Conservation (phyloP, 1,140 invertebrate genomes). For the Philopotamus ludificatus region DNA sequence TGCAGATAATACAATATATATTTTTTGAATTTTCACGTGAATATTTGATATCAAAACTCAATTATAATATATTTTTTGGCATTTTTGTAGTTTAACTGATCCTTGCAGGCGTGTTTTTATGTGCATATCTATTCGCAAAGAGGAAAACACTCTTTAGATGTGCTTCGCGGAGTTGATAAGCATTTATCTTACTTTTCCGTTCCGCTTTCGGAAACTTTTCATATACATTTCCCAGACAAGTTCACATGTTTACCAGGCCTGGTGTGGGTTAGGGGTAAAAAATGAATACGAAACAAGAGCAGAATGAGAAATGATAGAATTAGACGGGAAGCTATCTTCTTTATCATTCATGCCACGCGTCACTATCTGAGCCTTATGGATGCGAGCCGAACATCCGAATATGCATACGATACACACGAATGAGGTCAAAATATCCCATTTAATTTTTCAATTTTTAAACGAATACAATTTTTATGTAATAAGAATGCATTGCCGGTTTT, state of each 20-base stretch:
- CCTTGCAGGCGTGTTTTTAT: slow-evolving; percentile 18
- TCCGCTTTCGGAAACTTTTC: slow-evolving; percentile 30
- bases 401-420: too few species aligned
- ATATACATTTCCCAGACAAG: slow-evolving; percentile 26
- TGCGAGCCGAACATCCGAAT: not conserved
- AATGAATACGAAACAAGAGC: slow-evolving; percentile 34
- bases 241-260: slow-evolving; percentile 31
- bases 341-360: slow-evolving; percentile 34
- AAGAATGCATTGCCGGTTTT: too few species aligned
- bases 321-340: slow-evolving; percentile 33
- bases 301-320: slow-evolving; percentile 37
- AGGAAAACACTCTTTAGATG: slow-evolving; percentile 19
- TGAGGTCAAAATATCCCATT: too few species aligned
- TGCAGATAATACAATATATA: too few species aligned
- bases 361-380: slow-evolving; percentile 16
- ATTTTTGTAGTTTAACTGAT: too few species aligned
- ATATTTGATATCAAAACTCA: too few species aligned
- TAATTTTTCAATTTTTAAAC: too few species aligned
- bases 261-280: slow-evolving; percentile 26
- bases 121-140: not conserved
- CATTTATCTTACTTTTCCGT: slow-evolving; percentile 35
- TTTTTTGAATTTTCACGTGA: too few species aligned
- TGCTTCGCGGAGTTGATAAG: slow-evolving; percentile 28
- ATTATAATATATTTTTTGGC: too few species aligned
- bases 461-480: too few species aligned